These are phyloP conservation scores for Nymphicus hollandicus DNA, from an alignment of 2,113 vertebrate genomes.

Conservation along the genomic window DNA sequence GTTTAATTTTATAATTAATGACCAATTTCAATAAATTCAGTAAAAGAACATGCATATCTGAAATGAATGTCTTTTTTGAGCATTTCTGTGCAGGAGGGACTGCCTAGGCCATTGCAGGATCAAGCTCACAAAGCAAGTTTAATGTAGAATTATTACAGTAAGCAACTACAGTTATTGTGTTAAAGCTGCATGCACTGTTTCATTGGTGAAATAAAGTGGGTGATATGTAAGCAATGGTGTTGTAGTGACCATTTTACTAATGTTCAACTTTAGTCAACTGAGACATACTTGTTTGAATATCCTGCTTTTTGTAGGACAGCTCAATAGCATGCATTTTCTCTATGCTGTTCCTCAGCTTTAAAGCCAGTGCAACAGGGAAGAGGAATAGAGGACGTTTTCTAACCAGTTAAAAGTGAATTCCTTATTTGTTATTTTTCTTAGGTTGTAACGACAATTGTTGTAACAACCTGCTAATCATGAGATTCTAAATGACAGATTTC, in stretches of 20 bases:
- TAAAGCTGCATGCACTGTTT: background rate
- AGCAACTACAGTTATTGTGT: background rate
- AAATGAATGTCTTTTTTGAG: background rate
- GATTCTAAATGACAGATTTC: background rate
- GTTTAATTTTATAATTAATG: background rate
- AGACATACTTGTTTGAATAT: background rate
- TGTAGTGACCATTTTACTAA: background rate
- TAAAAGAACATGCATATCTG: background rate
- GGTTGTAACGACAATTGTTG: background rate
- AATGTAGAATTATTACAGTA: background rate
- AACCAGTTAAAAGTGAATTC: background rate
- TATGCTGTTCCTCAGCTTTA: background rate
- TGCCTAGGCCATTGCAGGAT: background rate
- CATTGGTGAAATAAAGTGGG: background rate
- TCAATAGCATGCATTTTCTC: background rate
- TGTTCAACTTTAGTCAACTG: background rate
- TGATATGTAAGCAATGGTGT: background rate
- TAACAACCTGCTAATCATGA: background rate
- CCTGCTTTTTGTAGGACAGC: background rate
- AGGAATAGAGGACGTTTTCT: background rate
- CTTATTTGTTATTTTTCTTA: background rate
- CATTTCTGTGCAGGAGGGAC: background rate
- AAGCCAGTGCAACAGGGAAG: background rate
- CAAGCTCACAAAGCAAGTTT: background rate
- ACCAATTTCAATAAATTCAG: background rate